Percentiles rank a stretch among this genome's conserved stretches.
Evolutionary conservation across 92 coral and sea anemone genomes (phyloP).

Genomic region (Nematostella vectensis): DNA sequence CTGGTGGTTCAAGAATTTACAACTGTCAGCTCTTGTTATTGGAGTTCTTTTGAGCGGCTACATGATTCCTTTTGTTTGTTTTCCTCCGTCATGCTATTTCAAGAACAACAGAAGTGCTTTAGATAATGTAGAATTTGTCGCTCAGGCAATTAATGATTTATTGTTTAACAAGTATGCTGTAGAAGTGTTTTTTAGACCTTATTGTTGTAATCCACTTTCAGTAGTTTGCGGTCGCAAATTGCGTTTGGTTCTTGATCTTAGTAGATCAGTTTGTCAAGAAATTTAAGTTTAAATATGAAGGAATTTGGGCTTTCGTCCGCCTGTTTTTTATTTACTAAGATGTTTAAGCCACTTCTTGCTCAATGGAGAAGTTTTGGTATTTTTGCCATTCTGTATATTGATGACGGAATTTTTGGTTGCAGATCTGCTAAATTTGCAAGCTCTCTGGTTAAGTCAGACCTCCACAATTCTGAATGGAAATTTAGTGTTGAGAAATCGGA

Average conservation of each 20-base stretch:
- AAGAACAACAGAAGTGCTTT: slow-evolving; percentile 37
- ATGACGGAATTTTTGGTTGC: slow-evolving; percentile 23
- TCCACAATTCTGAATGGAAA: slow-evolving; percentile 15
- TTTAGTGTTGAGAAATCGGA: slow-evolving; percentile 37
- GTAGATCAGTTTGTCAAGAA: slow-evolving; percentile 40
- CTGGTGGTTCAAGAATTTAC: slow-evolving; percentile 44
- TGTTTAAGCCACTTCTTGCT: slow-evolving; percentile 38
- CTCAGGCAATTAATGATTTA: slow-evolving; percentile 25
- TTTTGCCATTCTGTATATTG: slow-evolving; percentile 32
- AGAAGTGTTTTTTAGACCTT: slow-evolving; percentile 24
- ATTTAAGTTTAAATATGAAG: slow-evolving; percentile 45
- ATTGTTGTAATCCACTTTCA: slow-evolving; percentile 44
- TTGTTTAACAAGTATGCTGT: slow-evolving; percentile 20
- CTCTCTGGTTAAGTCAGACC: slow-evolving; percentile 35
- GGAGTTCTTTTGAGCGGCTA: slow-evolving; percentile 26
- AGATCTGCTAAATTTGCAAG: slow-evolving; percentile 36
- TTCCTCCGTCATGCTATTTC: slow-evolving; percentile 34
- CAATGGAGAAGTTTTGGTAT: slow-evolving; percentile 30
- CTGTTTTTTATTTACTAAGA: slow-evolving; percentile 37
- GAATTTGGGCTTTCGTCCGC: slow-evolving; percentile 52
- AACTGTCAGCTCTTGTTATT: slow-evolving; percentile 18
- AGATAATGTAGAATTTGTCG: slow-evolving; percentile 26
- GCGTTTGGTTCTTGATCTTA: slow-evolving; percentile 38
- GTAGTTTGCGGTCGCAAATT: slow-evolving; percentile 44
- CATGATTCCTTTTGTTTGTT: slow-evolving; percentile 22